Base-by-base conservation (phyloP, 2,113 vertebrate genomes). In the Myrmecobius fasciatus region DNA sequence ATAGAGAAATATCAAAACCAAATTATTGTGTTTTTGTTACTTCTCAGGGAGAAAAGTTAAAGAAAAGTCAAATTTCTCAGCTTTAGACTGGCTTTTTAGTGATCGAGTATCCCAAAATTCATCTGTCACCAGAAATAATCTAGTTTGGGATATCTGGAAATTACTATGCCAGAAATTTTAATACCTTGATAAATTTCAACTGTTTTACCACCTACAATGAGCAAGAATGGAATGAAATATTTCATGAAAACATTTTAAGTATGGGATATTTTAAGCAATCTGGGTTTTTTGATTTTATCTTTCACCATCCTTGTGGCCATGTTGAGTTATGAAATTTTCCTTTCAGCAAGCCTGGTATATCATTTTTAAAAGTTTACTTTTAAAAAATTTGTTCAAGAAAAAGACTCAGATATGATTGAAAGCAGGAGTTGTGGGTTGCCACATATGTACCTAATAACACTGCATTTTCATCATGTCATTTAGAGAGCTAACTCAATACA, bases 251-350 rank as follows among this genome's bases (percentile, higher is more conserved):
- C 24, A 10, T 26, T 90, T 22, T 93, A n/a, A 90, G 51, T 94
- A 8, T 8, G 1, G 89, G 3, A 28, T 83, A 48, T 0, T 92
- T 92, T 91, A 97, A 90, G 10, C 8, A 91, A 75, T 26, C 1
- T 28, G 25, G 3, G 0, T 48, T 83, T 3, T 92, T 25, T 53
- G 56, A 91, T 54, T 46, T n/a, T 92, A 75, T 52, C 56, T 92
- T 52, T 94, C 93, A 49, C 12, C 46, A 0, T 94, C 91, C 22
- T 89, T 60, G 54, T 8, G 22, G 47, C 7, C 25, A 52, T 52
- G 88, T 92, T 75, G 75, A 88, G 0, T 94, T 97, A 89, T 1
- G 96, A 24, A 28, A 89, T 12, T 93, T 95, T 92, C 47, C 53
- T 96, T 96, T 91, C 90, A 94, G 49, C 9, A 67, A 93, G 48